Conservation (phyloP, 1,140 invertebrate species). For the Gonioctena quinquepunctata region DNA sequence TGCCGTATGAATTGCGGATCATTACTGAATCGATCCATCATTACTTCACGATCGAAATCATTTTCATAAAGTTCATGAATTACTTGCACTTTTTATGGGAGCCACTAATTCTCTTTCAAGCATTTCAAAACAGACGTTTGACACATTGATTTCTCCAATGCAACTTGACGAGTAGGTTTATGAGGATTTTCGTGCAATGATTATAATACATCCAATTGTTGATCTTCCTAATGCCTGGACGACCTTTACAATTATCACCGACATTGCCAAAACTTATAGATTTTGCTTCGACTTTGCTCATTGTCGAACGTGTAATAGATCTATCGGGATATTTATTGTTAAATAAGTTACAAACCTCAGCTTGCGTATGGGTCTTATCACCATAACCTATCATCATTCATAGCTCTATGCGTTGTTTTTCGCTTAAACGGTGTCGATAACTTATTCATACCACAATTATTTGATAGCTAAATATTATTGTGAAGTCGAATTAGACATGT, state of each 20-base stretch:
- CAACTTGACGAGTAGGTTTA: not conserved
- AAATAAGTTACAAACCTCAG: not conserved
- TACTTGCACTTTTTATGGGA: not conserved
- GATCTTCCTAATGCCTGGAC: not conserved
- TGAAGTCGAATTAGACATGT: not conserved
- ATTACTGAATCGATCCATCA: not conserved
- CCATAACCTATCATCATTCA: not conserved
- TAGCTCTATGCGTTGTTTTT: not conserved
- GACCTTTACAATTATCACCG: not conserved
- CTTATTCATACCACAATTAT: not conserved
- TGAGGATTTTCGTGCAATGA: not conserved
- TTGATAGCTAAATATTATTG: not conserved
- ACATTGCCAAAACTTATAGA: not conserved
- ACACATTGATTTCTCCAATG: not conserved
- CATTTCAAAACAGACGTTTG: not conserved
- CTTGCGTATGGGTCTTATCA: not conserved
- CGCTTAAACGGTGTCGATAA: not conserved
- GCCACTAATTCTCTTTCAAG: not conserved
- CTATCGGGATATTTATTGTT: too few relatives aligned
- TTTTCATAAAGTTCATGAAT: not conserved
- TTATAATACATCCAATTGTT: not conserved
- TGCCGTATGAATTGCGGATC: constrained; percentile 4
- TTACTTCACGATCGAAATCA: not conserved
- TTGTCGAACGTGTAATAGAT: too few relatives aligned
- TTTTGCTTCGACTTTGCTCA: too few relatives aligned